A percentile compares a stretch with the other conserved stretches of the same genome.
These are phyloP conservation scores for Fregetta grallaria DNA, from an alignment of 2,113 vertebrate species.

Conservation along the genomic window DNA sequence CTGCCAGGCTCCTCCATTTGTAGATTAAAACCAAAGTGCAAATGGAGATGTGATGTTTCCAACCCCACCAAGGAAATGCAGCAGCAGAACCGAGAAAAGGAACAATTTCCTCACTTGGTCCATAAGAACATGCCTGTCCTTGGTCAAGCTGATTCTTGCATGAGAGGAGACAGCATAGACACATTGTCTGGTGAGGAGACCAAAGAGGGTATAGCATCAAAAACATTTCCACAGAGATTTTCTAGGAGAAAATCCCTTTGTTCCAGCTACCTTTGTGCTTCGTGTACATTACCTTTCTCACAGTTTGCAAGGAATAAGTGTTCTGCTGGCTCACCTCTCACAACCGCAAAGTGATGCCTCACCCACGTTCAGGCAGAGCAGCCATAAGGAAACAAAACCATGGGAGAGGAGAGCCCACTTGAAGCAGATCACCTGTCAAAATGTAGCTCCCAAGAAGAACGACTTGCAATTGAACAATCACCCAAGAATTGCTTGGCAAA, in stretches of 20 bases:
- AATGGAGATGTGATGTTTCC: neutral
- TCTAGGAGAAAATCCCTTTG: neutral
- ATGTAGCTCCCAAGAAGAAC: neutral
- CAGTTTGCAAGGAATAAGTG: neutral
- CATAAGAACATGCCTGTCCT: neutral
- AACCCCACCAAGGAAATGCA: neutral
- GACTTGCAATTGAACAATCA: neutral
- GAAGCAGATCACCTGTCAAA: neutral
- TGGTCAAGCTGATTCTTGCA: neutral
- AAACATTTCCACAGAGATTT: neutral
- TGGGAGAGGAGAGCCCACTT: neutral
- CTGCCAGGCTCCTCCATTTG: neutral
- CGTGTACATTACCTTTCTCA: neutral
- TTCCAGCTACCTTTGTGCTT: neutral
- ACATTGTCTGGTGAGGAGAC: neutral
- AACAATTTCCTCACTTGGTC: neutral
- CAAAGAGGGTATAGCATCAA: neutral
- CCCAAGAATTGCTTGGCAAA: neutral
- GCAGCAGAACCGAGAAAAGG: neutral
- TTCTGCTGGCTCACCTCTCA: neutral
- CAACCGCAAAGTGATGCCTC: neutral
- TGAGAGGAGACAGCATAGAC: neutral
- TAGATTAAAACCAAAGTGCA: neutral
- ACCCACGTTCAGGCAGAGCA: neutral
- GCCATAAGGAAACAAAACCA: neutral